These are phyloP conservation scores for Lordiphosa fenestrarum DNA, from an alignment of 2,888 invertebrate genomes.

Conservation along the genomic window DNA sequence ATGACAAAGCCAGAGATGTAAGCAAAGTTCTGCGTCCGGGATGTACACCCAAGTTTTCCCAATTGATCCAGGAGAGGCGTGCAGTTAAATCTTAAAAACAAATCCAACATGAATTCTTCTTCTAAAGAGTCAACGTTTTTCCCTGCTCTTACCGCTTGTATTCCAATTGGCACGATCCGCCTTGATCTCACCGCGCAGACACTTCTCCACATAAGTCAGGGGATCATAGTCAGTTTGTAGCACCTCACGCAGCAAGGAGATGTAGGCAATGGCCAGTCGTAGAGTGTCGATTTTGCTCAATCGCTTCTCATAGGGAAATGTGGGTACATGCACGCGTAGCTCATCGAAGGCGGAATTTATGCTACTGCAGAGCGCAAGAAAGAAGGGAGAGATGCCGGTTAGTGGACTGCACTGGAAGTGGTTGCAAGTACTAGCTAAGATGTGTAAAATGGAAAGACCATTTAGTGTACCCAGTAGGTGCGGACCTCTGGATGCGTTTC, in stretches of 20 bases:
- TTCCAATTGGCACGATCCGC: constrained; percentile 96
- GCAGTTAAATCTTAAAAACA: constrained; percentile 93
- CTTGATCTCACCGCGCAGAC: constrained; percentile 93
- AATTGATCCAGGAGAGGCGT: constrained; percentile 98
- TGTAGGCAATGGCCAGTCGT: constrained; percentile 97
- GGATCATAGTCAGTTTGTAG: constrained; percentile 94
- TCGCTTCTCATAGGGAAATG: constrained; percentile 99
- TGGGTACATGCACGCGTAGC: constrained; percentile 97
- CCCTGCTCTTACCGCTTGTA: constrained; percentile 88
- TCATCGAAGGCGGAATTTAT: constrained; percentile 99
- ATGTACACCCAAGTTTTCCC: constrained; percentile 98
- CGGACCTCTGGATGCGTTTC: constrained; percentile 98
- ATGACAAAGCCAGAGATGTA: constrained; percentile 89
- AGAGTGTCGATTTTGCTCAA: constrained; percentile 99
- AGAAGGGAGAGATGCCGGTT: constrained; percentile 31
- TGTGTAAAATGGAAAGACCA: constrained; percentile 73
- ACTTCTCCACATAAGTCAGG: constrained; percentile 95
- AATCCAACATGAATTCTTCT: background rate
- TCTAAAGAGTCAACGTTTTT: too few species aligned
- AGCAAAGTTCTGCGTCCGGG: constrained; percentile 91
- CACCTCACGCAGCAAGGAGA: constrained; percentile 94
- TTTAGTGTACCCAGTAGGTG: constrained; percentile 88
- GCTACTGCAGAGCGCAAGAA: constrained; percentile 87
- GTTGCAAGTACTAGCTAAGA: constrained; percentile 11
- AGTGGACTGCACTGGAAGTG: constrained; percentile 23